Conservation (phyloP, 2,797 vertebrate genomes). For the Crocidura indochinensis region DNA sequence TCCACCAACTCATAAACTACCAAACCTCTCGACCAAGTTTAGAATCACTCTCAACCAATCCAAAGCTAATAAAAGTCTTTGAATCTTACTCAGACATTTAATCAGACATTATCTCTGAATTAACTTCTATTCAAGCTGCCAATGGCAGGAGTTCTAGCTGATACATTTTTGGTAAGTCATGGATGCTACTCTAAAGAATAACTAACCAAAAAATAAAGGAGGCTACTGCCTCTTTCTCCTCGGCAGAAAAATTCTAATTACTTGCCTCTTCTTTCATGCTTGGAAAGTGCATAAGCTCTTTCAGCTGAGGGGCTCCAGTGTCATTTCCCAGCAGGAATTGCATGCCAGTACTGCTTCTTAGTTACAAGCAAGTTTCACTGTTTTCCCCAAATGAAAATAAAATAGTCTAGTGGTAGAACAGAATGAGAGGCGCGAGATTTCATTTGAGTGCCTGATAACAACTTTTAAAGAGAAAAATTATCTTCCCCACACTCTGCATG, state of each 20-base stretch:
- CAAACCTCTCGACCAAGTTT: conserved; percentile 20
- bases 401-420: conserved; percentile 39
- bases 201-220: background rate
- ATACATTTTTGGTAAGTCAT: conserved; percentile 2
- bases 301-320: background rate
- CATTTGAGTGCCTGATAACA: background rate
- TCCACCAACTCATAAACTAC: background rate
- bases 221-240: conserved; percentile 6
- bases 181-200: background rate
- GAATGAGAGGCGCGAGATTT: conserved; percentile 59
- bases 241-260: conserved; percentile 52
- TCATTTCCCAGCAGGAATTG: conserved; percentile 58
- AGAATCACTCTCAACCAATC: conserved; percentile 38
- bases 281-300: accelerated
- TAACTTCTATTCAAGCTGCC: conserved; percentile 8
- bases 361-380: conserved; percentile 69
- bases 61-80: conserved; percentile 38
- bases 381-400: conserved; percentile 70
- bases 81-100: conserved; percentile 11
- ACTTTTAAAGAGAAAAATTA: background rate
- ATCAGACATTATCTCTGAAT: background rate
- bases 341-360: conserved; percentile 51
- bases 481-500: background rate
- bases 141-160: conserved; percentile 28
- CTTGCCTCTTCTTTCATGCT: background rate